Conservation (phyloP, 1,140 invertebrate species). For the Drosophila sturtevanti region DNA sequence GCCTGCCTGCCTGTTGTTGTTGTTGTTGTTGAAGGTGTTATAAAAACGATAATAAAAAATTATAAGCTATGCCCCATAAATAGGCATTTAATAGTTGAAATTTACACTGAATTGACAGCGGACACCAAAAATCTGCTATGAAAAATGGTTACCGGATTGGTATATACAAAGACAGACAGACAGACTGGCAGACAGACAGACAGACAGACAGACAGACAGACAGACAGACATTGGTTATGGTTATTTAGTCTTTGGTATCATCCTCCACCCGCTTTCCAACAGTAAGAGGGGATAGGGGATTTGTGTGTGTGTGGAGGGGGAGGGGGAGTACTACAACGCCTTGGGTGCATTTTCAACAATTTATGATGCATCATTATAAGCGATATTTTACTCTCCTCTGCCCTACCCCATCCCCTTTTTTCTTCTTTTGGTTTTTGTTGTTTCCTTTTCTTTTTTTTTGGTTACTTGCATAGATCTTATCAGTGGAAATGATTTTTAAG, state of each 20-base stretch:
- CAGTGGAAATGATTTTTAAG: neutral
- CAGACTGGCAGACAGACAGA: conserved; percentile 19
- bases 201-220: neutral
- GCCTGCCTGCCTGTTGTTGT: neutral
- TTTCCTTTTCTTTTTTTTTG: neutral
- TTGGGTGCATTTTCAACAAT: conserved; percentile 55
- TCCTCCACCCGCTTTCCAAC: conserved; percentile 15
- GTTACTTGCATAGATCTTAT: neutral
- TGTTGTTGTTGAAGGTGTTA: conserved; percentile 58
- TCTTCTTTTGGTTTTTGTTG: neutral
- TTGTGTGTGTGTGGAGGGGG: too few relatives aligned
- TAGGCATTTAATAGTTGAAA: conserved; percentile 81
- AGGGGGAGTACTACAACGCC: conserved; percentile 16
- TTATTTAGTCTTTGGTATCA: too few relatives aligned
- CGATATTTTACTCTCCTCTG: conserved; percentile 52
- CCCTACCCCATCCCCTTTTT: neutral
- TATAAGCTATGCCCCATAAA: conserved; percentile 80
- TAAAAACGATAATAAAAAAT: conserved; percentile 80
- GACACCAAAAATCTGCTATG: conserved; percentile 42
- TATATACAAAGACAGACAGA: neutral
- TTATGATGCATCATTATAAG: conserved; percentile 76
- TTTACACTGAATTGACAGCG: conserved; percentile 77
- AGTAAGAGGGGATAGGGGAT: neutral
- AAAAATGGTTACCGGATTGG: conserved; percentile 39
- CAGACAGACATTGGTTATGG: neutral